Evolutionary conservation across 2,888 invertebrate genomes (phyloP), one percentile per base, ranked within the genome.

Genomic region (Cheilosia soror): DNA sequence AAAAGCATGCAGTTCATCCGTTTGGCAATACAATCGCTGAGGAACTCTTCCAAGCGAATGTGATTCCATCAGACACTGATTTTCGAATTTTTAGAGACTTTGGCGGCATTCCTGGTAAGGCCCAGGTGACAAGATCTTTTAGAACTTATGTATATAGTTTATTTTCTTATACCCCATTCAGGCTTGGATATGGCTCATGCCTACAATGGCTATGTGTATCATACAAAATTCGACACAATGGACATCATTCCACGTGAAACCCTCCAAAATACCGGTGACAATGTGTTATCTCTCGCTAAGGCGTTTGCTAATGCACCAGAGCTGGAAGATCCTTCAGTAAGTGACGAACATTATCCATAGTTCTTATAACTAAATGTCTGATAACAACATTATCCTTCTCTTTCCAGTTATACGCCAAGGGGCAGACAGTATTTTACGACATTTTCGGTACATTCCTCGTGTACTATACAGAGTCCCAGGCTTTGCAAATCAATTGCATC

Each of bases 121-220:
- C 3, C 20, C 25, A 13, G 4, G 5, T n/a, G 27, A 29, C 11
- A 37, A 4, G 9, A 37, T 3, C 33, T 37, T 5, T 25, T 2
- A 40, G 2, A n/a, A n/a, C 40, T 47, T 44, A 33, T 4, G 68
- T 33, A 37, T 29, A 5, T 15, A 53, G 11, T 37, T 25, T 25
- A 5, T 3, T 4, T 47, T 15, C 5, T 47, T 15, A n/a, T 15
- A 15, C 27, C n/a, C 62, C 4, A 68, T 63, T 3, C 89, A 95
- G 96, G 96, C 13, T 90, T 96, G 57, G 96, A 96, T 91, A 94
- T 97, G 88, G 97, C 96, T 0, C 96, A 96, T 90, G 93, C 94
- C 4, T 94, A 94, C 71, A 96, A 96, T 93, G 96, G 96, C 0
- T 95, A 95, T 90, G 95, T 96, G 29, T 96, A 96, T 91, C 96